phyloP scores from a whole-genome alignment of 1,140 invertebrate species.

The Ectropis grisescens region DNA sequence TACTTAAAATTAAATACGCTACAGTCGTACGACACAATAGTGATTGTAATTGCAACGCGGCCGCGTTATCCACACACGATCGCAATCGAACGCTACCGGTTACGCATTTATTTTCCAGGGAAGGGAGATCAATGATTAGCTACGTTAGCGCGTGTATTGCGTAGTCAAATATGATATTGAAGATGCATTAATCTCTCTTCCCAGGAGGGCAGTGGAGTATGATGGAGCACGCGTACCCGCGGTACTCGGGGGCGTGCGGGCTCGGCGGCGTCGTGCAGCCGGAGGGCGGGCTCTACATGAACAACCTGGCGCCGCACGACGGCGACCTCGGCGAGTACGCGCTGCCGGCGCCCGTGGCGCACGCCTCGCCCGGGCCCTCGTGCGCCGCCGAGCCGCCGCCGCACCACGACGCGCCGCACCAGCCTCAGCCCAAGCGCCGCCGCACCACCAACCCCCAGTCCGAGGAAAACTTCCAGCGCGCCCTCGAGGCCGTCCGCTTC shows the following conservation, averaged over 20 bases:
- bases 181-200: slow-evolving; percentile 67
- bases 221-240: slow-evolving; percentile 56
- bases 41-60: too few species aligned
- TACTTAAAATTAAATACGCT: too few species aligned
- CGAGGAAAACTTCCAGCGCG: slow-evolving; percentile 83
- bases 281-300: slow-evolving; percentile 44
- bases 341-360: slow-evolving; percentile 27
- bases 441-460: slow-evolving; percentile 75
- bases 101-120: slow-evolving; percentile 34
- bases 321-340: slow-evolving; percentile 33
- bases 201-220: slow-evolving; percentile 61
- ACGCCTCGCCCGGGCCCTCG: slow-evolving; percentile 34
- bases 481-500: slow-evolving; percentile 82
- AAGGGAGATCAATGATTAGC: slow-evolving; percentile 64
- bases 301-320: slow-evolving; percentile 40
- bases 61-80: too few species aligned
- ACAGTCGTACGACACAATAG: too few species aligned
- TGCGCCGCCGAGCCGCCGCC: slow-evolving; percentile 24
- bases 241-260: slow-evolving; percentile 48
- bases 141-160: slow-evolving; percentile 9
- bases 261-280: slow-evolving; percentile 30
- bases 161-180: slow-evolving; percentile 21
- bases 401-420: slow-evolving; percentile 17
- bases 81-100: too few species aligned
- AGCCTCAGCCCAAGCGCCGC: slow-evolving; percentile 21